Percentiles rank a stretch among this genome's conserved stretches.
These are phyloP conservation scores for Leptopilina syphax DNA, from an alignment of 2,888 invertebrate genomes.

Conservation along the genomic window DNA sequence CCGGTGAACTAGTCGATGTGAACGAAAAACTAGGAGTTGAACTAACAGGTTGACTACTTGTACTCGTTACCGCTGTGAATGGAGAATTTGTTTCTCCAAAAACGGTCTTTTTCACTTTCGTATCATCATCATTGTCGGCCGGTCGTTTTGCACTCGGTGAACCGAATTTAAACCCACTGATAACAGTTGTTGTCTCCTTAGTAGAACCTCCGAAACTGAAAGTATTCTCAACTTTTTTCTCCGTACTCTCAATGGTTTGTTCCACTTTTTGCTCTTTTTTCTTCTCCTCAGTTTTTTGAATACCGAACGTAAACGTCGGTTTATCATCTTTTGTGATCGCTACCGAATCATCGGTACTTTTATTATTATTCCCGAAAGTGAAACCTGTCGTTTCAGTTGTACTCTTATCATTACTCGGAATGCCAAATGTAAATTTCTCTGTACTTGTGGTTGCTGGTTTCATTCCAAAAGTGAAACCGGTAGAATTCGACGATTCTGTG, in stretches of 20 bases:
- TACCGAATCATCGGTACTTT: conserved; percentile 34
- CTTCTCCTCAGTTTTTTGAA: conserved; percentile 55
- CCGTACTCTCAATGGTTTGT: neutral
- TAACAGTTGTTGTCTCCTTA: conserved; percentile 33
- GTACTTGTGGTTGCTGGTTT: conserved; percentile 51
- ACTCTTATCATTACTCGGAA: conserved; percentile 53
- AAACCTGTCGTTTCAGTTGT: conserved; percentile 45
- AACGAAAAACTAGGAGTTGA: conserved; percentile 42
- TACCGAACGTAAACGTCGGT: conserved; percentile 58
- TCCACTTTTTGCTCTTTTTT: neutral
- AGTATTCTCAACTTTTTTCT: conserved; percentile 42
- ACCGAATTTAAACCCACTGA: conserved; percentile 46
- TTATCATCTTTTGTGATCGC: conserved; percentile 23
- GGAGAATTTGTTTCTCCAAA: conserved; percentile 7
- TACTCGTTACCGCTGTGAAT: neutral
- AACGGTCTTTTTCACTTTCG: neutral
- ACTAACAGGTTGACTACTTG: conserved; percentile 5
- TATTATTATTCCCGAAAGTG: conserved; percentile 49
- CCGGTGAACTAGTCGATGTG: neutral
- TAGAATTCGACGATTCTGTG: conserved; percentile 49
- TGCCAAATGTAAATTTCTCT: conserved; percentile 66
- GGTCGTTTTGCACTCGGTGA: conserved; percentile 39
- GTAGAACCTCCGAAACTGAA: conserved; percentile 58
- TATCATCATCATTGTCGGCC: conserved; percentile 9
- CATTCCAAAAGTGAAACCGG: conserved; percentile 75